These are phyloP conservation scores for Cinara cedri DNA, from an alignment of 2,888 invertebrate species.

Conservation along the genomic window DNA sequence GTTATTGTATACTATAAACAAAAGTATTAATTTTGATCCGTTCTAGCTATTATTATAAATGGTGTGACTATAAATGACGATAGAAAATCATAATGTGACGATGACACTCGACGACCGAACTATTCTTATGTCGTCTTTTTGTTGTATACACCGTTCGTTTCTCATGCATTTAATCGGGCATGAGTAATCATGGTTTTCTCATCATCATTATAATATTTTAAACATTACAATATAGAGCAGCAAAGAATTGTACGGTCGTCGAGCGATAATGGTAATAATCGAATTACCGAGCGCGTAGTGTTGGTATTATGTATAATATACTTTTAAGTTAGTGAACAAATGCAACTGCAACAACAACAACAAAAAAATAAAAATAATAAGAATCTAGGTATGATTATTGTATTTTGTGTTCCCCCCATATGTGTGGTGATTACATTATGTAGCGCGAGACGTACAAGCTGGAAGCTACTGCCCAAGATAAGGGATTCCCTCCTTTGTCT, in stretches of 20 bases:
- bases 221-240: no score
- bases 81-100: neutral
- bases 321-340: neutral
- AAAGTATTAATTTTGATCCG: conserved; percentile 53
- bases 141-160: no score
- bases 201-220: no score
- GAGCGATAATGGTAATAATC: neutral
- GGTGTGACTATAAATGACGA: conserved; percentile 55
- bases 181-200: neutral
- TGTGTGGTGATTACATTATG: conserved; percentile 61
- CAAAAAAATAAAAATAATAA: neutral
- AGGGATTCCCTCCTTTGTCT: conserved; percentile 93
- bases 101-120: no score
- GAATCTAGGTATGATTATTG: conserved; percentile 21
- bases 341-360: conserved; percentile 58
- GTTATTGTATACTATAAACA: neutral
- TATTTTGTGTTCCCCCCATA: conserved; percentile 35
- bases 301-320: neutral
- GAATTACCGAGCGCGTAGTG: neutral
- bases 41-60: conserved; percentile 14
- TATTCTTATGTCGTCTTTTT: no score
- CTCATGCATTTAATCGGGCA: neutral
- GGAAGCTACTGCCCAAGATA: conserved; percentile 98
- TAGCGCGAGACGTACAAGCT: conserved; percentile 98
- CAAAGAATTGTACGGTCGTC: neutral